Evolutionary conservation across 2,797 vertebrate species (phyloP).

Genomic region (Muscicapa striata): DNA sequence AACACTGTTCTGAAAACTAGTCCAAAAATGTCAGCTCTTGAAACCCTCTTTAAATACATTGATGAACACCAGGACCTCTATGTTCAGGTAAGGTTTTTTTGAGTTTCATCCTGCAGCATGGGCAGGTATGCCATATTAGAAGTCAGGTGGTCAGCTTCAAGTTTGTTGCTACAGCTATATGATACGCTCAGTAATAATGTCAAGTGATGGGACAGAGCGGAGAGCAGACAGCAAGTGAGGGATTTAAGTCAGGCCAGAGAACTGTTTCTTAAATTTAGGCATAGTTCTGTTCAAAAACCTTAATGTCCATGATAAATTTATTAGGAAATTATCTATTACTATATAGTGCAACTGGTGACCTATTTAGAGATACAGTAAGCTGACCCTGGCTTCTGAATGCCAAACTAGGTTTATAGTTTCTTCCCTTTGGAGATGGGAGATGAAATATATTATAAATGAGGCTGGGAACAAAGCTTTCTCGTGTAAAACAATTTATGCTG

Average conservation of each 20-base stretch:
- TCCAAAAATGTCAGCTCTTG: constrained; percentile 84
- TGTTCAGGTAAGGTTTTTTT: constrained; percentile 82
- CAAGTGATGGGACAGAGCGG: neutral
- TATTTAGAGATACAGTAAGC: neutral
- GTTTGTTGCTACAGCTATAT: neutral
- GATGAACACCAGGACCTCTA: constrained; percentile 93
- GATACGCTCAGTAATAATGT: neutral
- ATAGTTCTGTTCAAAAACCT: neutral
- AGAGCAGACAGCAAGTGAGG: neutral
- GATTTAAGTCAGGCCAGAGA: neutral
- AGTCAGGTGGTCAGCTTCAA: neutral
- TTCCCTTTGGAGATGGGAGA: neutral
- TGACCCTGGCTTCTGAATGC: neutral
- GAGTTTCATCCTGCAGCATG: neutral
- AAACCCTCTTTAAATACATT: constrained; percentile 87
- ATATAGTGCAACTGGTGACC: neutral
- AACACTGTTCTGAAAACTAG: neutral
- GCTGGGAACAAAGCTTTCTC: neutral
- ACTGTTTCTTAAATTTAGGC: neutral
- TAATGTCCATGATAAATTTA: neutral
- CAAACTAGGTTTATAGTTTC: neutral
- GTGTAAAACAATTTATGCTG: neutral
- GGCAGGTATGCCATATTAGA: neutral
- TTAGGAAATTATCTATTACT: neutral
- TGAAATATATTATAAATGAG: neutral